Evolutionary conservation across 1,140 invertebrate genomes (phyloP).

Genomic region (Melipona quadrifasciata): DNA sequence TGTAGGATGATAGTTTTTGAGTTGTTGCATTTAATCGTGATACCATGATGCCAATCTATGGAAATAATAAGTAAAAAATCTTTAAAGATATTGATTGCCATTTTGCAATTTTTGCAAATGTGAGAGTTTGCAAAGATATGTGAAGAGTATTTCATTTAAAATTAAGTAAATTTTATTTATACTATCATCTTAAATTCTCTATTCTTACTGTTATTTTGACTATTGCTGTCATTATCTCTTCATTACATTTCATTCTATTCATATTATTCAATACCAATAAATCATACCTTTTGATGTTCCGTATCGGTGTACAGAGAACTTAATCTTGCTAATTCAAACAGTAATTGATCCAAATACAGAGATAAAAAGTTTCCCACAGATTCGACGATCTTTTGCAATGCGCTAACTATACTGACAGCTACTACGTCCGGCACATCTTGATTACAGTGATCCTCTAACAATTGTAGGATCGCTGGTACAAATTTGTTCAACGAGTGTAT

Average conservation of each 20-base stretch:
- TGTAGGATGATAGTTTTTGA: constrained; percentile 86
- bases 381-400: constrained; percentile 91
- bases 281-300: constrained; percentile 75
- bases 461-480: constrained; percentile 89
- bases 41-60: constrained; percentile 81
- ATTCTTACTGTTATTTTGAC: no score
- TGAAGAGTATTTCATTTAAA: no score
- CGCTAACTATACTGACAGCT: constrained; percentile 86
- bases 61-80: not conserved
- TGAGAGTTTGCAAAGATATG: not conserved
- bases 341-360: constrained; percentile 90
- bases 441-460: constrained; percentile 82
- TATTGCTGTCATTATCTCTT: no score
- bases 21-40: constrained; percentile 85
- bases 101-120: not conserved
- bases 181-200: no score
- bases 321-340: constrained; percentile 85
- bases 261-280: not conserved
- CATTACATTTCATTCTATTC: no score
- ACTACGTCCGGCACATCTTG: constrained; percentile 79
- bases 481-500: constrained; percentile 88
- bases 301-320: constrained; percentile 76
- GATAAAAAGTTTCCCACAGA: constrained; percentile 91
- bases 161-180: no score
- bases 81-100: no score